Base-by-base conservation (phyloP, 2,888 invertebrate genomes). In the Ormia ochracea region DNA sequence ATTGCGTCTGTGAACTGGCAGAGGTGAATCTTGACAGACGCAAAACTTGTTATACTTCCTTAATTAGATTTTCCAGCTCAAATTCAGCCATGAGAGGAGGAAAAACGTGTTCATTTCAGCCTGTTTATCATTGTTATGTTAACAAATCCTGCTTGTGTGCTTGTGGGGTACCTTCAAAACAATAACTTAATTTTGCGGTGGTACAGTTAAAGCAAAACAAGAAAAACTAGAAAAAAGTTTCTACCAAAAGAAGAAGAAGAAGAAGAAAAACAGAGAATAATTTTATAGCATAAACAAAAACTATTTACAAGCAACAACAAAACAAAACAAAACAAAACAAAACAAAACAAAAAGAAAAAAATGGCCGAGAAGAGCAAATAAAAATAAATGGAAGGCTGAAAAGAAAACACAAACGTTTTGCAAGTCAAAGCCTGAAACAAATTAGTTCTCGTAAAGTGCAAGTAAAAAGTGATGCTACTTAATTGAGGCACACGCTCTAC, bases 231-330 rank as follows among this genome's bases (percentile, higher is more conserved):
- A 6, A 5, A 6, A 17, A 9, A 63, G n/a, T n/a, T n/a, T n/a
- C n/a, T n/a, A 36, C 36, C 41, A 26, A 5, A 50, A 61, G 36
- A 41, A 43, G 43, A 33, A 72, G 43, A 54, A 26, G 41, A 28
- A 41, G 3, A 6, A 5, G 3, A 17, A 9, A 63, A 50, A 33
- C 54, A 36, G 36, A 2, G 33, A 41, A 21, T 45, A 9, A 38
- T 45, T 76, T 69, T 14, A 31, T 68, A 61, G 54, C 54, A 36
- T 23, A 69, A 76, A 69, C 68, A 54, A 59, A 66, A 66, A 68
- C 61, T 61, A 69, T 76, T 70, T 70, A 70, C 63, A 63, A 70
- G 54, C 76, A 63, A n/a, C n/a, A n/a, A n/a, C n/a, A n/a, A n/a
- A n/a, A n/a, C n/a, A n/a, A n/a, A n/a, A n/a, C n/a, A n/a, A n/a